Percentiles rank a stretch among this genome's conserved stretches.
These are phyloP conservation scores for Aurelia coerulea DNA, from an alignment of 30 jellyfish, hydroid and myxozoan species.

Conservation along the genomic window DNA sequence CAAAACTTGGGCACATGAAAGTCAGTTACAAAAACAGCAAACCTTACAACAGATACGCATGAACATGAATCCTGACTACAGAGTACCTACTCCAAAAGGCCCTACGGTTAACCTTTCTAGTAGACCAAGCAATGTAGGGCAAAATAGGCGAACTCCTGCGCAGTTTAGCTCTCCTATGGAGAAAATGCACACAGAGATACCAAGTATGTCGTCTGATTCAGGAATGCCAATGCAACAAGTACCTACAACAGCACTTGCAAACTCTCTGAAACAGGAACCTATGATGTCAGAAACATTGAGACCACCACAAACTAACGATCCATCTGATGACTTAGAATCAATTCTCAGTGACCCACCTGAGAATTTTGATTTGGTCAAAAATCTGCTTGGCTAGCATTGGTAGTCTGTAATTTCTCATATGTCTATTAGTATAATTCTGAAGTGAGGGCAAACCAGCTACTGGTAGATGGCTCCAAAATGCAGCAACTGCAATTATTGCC, in stretches of 20 bases:
- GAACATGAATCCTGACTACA: constrained; percentile 59
- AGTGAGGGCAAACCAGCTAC: no score
- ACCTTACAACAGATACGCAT: constrained; percentile 46
- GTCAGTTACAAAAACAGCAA: constrained; percentile 67
- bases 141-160: constrained; percentile 43
- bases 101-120: constrained; percentile 48
- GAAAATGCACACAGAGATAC: constrained; percentile 28
- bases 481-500: no score
- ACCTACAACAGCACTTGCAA: constrained; percentile 20
- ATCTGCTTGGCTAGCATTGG: constrained; percentile 47
- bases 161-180: constrained; percentile 56
- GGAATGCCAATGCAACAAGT: constrained; percentile 38
- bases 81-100: constrained; percentile 55
- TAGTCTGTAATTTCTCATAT: not conserved
- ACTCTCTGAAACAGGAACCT: constrained; percentile 50
- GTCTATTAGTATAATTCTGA: no score
- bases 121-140: constrained; percentile 41
- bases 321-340: constrained; percentile 78
- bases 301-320: constrained; percentile 26
- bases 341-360: constrained; percentile 86
- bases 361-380: constrained; percentile 80
- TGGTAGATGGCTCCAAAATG: no score
- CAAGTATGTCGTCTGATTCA: constrained; percentile 48
- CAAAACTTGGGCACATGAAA: constrained; percentile 55
- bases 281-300: constrained; percentile 6